Conservation (phyloP, 2,888 invertebrate genomes). For the Luffia ferchaultella region DNA sequence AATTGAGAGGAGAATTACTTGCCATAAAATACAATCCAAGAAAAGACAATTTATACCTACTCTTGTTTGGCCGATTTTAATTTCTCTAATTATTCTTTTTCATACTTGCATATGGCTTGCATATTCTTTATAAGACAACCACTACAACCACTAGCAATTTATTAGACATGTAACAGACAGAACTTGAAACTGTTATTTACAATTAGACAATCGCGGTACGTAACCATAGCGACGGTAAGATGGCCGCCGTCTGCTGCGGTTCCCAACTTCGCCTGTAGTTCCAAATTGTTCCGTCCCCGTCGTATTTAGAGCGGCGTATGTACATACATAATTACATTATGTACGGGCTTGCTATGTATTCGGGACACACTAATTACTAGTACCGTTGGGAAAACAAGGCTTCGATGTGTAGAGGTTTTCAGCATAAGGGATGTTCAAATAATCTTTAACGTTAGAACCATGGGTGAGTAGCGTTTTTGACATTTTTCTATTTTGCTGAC, state of each 20-base stretch:
- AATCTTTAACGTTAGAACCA: no score
- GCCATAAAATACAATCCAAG: no score
- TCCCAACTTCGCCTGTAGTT: constrained; percentile 59
- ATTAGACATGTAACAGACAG: not conserved
- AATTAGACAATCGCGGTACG: constrained; percentile 47
- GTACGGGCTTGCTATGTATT: constrained; percentile 39
- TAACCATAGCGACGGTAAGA: constrained; percentile 55
- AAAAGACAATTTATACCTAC: no score
- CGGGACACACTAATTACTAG: constrained; percentile 53
- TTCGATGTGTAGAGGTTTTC: no score
- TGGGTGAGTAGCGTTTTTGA: no score
- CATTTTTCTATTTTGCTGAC: no score
- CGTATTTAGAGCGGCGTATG: constrained; percentile 54
- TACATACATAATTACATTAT: constrained; percentile 61
- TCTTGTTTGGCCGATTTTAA: no score
- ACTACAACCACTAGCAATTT: not conserved
- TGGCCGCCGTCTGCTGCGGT: constrained; percentile 60
- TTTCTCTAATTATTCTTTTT: no score
- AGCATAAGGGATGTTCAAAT: no score
- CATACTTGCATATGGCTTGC: no score
- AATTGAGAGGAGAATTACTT: no score
- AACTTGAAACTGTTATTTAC: not conserved
- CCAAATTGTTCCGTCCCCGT: constrained; percentile 50
- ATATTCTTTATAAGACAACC: no score
- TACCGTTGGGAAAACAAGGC: constrained; percentile 29